Base-by-base conservation (phyloP, 1,140 invertebrate species). In the Heliconius eleuchia region DNA sequence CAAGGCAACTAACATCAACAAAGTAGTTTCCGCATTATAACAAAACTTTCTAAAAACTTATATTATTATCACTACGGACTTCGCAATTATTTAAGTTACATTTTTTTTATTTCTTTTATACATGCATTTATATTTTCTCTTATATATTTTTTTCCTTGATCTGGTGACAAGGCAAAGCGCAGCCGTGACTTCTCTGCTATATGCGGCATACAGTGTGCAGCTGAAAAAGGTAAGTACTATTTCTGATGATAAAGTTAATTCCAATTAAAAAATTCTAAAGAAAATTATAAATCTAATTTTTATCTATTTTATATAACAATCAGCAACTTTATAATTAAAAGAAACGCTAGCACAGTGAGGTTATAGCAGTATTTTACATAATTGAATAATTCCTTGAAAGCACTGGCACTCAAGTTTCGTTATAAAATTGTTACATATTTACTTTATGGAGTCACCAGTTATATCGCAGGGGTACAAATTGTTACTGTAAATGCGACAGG, bases 31-130 rank as follows among this genome's bases (percentile, higher is more conserved):
- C 23, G 60, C 9, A 66, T 66, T 13, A 66, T 66, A 66, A 66
- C 60, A 30, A 66, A 66, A 66, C 60, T 66, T 66, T 66, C 23
- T 27, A 66, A 66, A 27, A 16, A 66, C 60, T 66, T 66, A 66
- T 66, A 27, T 66, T 66, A 9, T 66, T 66, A 66, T 30, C 57
- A 9, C 57, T 60, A 60, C 2, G 11, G 23, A 66, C 19, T 9
- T 11, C 19, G 27, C n/a, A 11, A 23, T 66, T n/a, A 30, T 66
- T 27, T 3, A 27, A 30, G 27, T 66, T 66, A 27, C 3, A 1
- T 66, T 66, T 66, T 13, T 66, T 16, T n/a, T 3, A 19, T 52
- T 46, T 46, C 42, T 46, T 16, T 16, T 46, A 46, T 46, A 37
- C 34, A 37, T 37, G 6, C 34, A 37, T 37, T 6, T 37, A 37